A percentile compares a stretch with the other conserved stretches of the same genome.
Evolutionary conservation across 2,113 vertebrate species (phyloP).

Genomic region (Seriola rivoliana): DNA sequence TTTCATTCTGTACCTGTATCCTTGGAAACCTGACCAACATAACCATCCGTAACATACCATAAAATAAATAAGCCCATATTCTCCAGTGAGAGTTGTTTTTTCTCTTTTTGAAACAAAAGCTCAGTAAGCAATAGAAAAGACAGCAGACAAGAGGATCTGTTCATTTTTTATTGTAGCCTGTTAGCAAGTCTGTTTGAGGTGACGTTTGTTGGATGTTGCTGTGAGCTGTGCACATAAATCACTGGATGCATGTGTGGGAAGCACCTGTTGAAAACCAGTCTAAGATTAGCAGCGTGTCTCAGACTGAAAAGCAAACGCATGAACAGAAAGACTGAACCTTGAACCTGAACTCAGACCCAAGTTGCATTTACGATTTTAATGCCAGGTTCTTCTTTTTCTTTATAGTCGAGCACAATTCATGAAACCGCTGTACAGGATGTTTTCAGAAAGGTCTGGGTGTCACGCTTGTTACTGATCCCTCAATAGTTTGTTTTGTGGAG

Average conservation of each 20-base stretch:
- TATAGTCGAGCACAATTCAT: background rate
- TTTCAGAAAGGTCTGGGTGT: background rate
- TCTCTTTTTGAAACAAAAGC: background rate
- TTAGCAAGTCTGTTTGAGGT: conserved; percentile 11
- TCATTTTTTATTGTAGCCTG: background rate
- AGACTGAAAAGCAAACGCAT: background rate
- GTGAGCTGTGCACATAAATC: background rate
- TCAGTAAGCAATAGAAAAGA: background rate
- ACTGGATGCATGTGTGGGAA: background rate
- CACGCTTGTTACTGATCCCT: background rate
- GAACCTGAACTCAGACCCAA: background rate
- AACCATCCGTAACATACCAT: background rate
- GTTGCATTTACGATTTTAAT: background rate
- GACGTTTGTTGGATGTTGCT: background rate
- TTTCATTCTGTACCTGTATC: conserved; percentile 12
- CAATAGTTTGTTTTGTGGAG: background rate
- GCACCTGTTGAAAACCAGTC: background rate
- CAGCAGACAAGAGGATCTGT: background rate
- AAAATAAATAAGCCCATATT: background rate
- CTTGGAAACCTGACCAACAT: background rate
- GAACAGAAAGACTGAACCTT: background rate
- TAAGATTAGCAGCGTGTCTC: background rate
- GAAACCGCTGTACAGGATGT: background rate
- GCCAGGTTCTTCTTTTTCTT: background rate
- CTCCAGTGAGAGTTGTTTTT: background rate